Conservation (phyloP, 2,797 vertebrate genomes). For the Platalea minor region DNA sequence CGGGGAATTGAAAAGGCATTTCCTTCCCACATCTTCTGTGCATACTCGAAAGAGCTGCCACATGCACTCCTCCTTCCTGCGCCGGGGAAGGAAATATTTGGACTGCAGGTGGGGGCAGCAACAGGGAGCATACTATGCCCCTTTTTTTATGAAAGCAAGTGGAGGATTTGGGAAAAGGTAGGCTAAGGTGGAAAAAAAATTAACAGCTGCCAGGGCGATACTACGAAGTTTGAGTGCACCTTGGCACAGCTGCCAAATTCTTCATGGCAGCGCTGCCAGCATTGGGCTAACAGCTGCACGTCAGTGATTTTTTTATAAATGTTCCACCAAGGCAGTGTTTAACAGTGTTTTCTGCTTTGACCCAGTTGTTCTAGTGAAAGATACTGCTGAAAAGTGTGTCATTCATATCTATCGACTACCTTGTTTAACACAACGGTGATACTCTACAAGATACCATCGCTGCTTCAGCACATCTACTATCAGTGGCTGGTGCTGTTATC, state of each 20-base stretch:
- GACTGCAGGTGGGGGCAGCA: not conserved
- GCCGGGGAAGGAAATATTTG: not conserved
- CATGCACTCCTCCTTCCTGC: not conserved
- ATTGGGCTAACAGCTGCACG: not conserved
- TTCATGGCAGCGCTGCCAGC: not conserved
- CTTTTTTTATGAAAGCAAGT: not conserved
- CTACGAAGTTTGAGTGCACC: not conserved
- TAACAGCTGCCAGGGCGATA: not conserved
- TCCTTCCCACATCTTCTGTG: not conserved
- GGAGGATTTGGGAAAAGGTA: not conserved
- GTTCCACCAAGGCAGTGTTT: not conserved
- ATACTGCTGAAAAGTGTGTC: not conserved
- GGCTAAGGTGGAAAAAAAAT: not conserved
- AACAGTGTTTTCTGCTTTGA: not conserved
- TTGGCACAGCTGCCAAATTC: not conserved
- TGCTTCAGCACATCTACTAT: not conserved
- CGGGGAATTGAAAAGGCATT: not conserved
- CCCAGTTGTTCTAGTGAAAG: not conserved
- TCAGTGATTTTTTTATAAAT: not conserved
- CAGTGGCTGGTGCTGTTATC: not conserved
- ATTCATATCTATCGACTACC: fast-evolving
- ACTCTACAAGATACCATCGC: not conserved
- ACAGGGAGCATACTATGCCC: not conserved
- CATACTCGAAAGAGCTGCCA: not conserved
- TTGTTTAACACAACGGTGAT: not conserved